Evolutionary conservation across 2,888 invertebrate species (phyloP), one percentile per base, ranked within the genome.

Genomic region (Drosophila phalerata): DNA sequence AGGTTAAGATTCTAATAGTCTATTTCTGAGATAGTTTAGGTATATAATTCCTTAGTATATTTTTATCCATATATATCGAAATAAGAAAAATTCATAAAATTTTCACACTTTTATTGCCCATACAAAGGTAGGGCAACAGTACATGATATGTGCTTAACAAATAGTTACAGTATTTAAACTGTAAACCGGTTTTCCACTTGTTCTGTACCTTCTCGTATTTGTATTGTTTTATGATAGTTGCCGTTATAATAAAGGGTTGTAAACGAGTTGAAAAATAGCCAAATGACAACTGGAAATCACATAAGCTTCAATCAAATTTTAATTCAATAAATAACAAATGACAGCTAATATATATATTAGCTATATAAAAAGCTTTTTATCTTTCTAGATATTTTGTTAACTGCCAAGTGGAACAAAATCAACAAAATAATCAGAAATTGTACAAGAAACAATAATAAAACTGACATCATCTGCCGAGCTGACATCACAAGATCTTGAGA

Each of bases 391-490:
- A 43, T 15, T 32, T 43, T 42, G 55, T n/a, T 10, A 55, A 43
- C 55, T 73, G 63, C 74, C 53, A 48, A 61, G 22, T 34, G 28
- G 55, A 10, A 53, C 22, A 32, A 34, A 38, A 34, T 60, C 30
- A 48, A 47, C 22, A 43, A 43, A 37, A 38, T 19, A 68, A 67
- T 48, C 63, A 42, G 25, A 48, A 56, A 57, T 53, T 45, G 34
- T 3, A 19, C 30, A 53, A 52, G 43, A 61, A 73, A 58, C 25
- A 69, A 61, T 52, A 61, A 52, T 52, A 60, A 60, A 51, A 52
- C 79, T 84, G 84, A 84, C 85, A 81, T 84, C 84, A 84, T 81
- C 67, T 61, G 43, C 45, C 9, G 47, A 37, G 47, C 67, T 67
- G 82, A 81, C 85, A 79, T 81, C 71, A 69, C 63, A 66, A 58